Evolutionary conservation across 2,888 invertebrate species (phyloP).

Genomic region (Thereva nobilitata): DNA sequence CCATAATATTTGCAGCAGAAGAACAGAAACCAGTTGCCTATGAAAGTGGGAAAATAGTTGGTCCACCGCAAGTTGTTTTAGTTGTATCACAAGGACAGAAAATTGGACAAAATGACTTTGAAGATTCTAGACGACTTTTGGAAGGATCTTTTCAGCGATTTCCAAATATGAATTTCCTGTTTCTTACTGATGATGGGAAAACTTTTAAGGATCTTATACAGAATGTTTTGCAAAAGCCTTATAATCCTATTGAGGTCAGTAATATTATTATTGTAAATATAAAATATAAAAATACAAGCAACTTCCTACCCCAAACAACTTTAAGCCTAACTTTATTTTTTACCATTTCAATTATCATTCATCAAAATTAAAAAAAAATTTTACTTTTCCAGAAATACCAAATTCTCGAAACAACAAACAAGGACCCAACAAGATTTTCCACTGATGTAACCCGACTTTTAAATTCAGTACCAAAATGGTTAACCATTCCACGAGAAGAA

Average conservation of each 20-base stretch:
- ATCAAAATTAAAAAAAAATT: no score
- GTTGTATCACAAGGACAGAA: slow-evolving; percentile 61
- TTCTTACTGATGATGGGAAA: slow-evolving; percentile 58
- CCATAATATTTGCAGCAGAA: slow-evolving; percentile 59
- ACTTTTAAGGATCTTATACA: slow-evolving; percentile 59
- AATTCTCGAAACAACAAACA: slow-evolving; percentile 30
- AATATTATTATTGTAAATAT: neutral
- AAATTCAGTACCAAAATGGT: slow-evolving; percentile 48
- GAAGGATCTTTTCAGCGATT: slow-evolving; percentile 42
- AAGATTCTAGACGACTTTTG: slow-evolving; percentile 41
- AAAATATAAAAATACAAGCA: neutral
- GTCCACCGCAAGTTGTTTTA: slow-evolving; percentile 60
- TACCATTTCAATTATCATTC: neutral
- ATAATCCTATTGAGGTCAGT: slow-evolving; percentile 27
- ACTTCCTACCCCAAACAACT: neutral
- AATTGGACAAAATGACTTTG: slow-evolving; percentile 51
- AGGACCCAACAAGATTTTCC: slow-evolving; percentile 25
- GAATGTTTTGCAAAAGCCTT: neutral
- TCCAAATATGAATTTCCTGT: slow-evolving; percentile 62
- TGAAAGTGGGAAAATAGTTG: neutral
- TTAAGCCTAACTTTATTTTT: neutral
- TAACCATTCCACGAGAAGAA: slow-evolving; percentile 49
- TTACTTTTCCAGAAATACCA: slow-evolving; percentile 32
- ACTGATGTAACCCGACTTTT: slow-evolving; percentile 11
- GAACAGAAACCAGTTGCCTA: slow-evolving; percentile 57